These are phyloP conservation scores for Callocephalon fimbriatum DNA, from an alignment of 2,113 vertebrate species.

Conservation along the genomic window DNA sequence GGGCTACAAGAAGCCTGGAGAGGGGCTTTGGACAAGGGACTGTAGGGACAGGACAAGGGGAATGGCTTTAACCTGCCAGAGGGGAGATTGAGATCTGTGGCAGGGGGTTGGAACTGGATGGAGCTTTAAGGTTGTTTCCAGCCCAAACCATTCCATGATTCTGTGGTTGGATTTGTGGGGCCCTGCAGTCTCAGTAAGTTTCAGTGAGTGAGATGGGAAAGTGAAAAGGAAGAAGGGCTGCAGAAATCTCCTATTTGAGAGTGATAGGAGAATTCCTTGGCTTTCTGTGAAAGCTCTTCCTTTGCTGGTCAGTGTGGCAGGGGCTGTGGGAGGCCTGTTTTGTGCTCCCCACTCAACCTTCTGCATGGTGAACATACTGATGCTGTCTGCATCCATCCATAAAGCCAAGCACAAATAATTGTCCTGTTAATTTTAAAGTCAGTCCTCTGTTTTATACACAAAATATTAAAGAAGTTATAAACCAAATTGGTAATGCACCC, in stretches of 20 bases:
- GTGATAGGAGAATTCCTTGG: neutral
- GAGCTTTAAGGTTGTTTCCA: neutral
- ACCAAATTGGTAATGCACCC: neutral
- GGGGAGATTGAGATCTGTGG: neutral
- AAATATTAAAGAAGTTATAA: neutral
- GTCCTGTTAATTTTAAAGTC: neutral
- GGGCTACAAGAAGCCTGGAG: neutral
- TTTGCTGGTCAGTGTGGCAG: fast-evolving
- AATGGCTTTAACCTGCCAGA: neutral
- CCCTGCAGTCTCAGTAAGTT: neutral
- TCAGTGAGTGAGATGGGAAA: fast-evolving
- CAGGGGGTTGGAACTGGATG: neutral
- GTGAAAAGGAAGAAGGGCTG: neutral
- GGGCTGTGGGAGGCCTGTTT: no score
- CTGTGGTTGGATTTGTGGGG: neutral
- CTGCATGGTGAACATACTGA: neutral
- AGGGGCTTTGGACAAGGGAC: neutral
- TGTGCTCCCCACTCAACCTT: neutral
- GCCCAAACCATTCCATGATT: neutral
- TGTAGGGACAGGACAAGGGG: neutral
- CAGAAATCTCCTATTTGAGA: neutral
- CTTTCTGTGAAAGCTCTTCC: neutral
- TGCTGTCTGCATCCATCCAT: neutral
- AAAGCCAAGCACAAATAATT: neutral
- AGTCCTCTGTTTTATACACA: neutral